A percentile compares a stretch with the other conserved stretches of the same genome.
Evolutionary conservation across 2,888 invertebrate species (phyloP).

Genomic region (Nowickia ferox): DNA sequence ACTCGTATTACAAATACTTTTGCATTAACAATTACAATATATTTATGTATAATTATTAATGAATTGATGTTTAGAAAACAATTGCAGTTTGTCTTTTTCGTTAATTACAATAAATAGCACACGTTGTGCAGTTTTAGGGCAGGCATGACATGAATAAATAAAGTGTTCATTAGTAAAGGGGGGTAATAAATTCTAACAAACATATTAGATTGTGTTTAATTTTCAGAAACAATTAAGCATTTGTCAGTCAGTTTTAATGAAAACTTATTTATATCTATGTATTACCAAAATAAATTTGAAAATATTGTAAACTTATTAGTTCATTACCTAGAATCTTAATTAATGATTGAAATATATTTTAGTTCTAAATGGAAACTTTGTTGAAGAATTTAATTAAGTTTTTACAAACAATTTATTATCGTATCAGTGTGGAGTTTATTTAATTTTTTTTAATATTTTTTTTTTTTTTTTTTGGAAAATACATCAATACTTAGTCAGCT

Average conservation of each 20-base stretch:
- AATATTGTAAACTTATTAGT: not conserved
- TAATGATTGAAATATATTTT: not conserved
- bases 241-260: slow-evolving; percentile 7
- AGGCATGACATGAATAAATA: slow-evolving; percentile 32
- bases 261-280: not conserved
- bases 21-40: slow-evolving; percentile 25
- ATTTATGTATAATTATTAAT: slow-evolving; percentile 66
- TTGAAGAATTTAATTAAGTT: too few species aligned
- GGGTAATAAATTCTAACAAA: not conserved
- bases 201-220: not conserved
- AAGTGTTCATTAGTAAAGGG: not conserved
- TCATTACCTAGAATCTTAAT: not conserved
- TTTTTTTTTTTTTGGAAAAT: too few species aligned
- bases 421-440: too few species aligned
- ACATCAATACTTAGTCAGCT: too few species aligned
- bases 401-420: too few species aligned
- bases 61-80: slow-evolving; percentile 51
- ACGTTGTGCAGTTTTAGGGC: not conserved
- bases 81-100: slow-evolving; percentile 32
- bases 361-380: too few species aligned
- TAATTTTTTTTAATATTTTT: too few species aligned
- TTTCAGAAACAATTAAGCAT: not conserved
- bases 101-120: slow-evolving; percentile 38
- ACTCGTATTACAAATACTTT: not conserved
- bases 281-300: not conserved